phyloP scores from a whole-genome alignment of 2,797 vertebrate genomes.

The Acanthurus leucopareius region DNA sequence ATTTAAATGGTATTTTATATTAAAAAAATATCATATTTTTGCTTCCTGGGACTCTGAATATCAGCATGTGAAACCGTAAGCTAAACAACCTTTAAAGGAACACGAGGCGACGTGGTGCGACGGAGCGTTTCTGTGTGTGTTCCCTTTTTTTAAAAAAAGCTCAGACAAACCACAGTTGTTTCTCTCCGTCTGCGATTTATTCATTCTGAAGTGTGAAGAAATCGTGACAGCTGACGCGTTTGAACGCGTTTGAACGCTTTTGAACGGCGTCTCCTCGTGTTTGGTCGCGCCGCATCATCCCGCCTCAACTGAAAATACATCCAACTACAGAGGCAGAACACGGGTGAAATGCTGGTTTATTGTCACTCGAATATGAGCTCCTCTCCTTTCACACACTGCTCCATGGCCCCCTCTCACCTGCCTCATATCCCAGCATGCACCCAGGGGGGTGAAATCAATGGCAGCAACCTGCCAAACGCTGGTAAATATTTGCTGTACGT shows the following conservation, averaged over 20 bases:
- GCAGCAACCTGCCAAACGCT: slow-evolving; percentile 22
- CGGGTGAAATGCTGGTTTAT: slow-evolving; percentile 16
- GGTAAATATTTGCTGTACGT: slow-evolving; percentile 31
- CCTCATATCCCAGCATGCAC: slow-evolving; percentile 6
- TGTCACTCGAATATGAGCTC: slow-evolving; percentile 12
- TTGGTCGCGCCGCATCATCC: slow-evolving; percentile 35
- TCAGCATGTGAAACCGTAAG: slow-evolving; percentile 11
- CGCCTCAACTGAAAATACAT: slow-evolving; percentile 26
- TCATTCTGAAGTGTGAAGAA: slow-evolving; percentile 40
- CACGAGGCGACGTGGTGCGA: slow-evolving; percentile 5
- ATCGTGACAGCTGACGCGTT: slow-evolving; percentile 33
- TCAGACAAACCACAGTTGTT: slow-evolving; percentile 10
- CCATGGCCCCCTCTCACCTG: slow-evolving; percentile 33
- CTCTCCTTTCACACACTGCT: neutral
- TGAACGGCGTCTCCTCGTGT: slow-evolving; percentile 47
- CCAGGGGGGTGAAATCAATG: slow-evolving; percentile 49
- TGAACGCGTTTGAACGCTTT: slow-evolving; percentile 29
- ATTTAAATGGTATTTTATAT: slow-evolving; percentile 17
- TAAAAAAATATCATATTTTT: neutral
- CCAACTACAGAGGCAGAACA: slow-evolving; percentile 27
- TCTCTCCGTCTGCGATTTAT: slow-evolving; percentile 42
- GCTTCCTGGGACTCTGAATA: neutral
- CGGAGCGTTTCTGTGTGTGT: slow-evolving; percentile 14
- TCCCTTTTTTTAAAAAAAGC: slow-evolving; percentile 14
- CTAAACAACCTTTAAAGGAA: slow-evolving; percentile 23